Percentiles rank a stretch among this genome's conserved stretches.
phyloP scores from a whole-genome alignment of 2,888 invertebrate species.

The Drosophila birchii region DNA sequence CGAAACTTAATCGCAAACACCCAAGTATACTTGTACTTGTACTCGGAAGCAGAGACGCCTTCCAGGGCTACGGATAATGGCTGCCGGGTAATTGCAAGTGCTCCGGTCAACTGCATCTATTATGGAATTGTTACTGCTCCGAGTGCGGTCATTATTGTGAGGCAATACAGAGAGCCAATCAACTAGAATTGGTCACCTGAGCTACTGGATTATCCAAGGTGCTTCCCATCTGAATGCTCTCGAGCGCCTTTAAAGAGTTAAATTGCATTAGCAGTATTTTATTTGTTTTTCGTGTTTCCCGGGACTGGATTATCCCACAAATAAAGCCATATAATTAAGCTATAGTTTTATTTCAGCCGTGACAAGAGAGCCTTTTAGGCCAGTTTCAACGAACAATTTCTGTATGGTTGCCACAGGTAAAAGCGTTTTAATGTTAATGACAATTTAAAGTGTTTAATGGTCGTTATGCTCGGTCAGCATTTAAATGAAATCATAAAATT shows the following conservation, averaged over 20 bases:
- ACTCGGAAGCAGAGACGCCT: constrained; percentile 1
- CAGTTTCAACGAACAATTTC: not conserved
- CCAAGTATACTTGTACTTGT: not conserved
- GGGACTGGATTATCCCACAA: not conserved
- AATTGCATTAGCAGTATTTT: not conserved
- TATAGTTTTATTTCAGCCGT: not conserved
- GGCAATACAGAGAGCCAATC: constrained; percentile 8
- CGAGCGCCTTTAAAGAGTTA: not conserved
- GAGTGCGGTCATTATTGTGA: constrained; percentile 7
- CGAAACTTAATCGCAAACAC: constrained; percentile 41
- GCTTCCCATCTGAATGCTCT: not conserved
- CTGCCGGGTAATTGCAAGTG: constrained; percentile 26
- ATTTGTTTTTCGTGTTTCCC: not conserved
- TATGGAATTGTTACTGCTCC: constrained; percentile 3
- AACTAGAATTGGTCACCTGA: constrained; percentile 3
- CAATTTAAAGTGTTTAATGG: not conserved
- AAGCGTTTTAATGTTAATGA: not conserved
- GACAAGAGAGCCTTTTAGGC: not conserved
- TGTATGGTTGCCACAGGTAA: not conserved
- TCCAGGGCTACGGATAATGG: constrained; percentile 12
- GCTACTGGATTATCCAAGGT: constrained; percentile 1
- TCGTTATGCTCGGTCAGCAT: constrained; percentile 1
- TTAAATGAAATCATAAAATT: not conserved
- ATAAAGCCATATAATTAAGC: not conserved
- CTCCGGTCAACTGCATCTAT: constrained; percentile 16